Conservation (phyloP, 2,888 invertebrate species). For the Drosophila monieri region DNA sequence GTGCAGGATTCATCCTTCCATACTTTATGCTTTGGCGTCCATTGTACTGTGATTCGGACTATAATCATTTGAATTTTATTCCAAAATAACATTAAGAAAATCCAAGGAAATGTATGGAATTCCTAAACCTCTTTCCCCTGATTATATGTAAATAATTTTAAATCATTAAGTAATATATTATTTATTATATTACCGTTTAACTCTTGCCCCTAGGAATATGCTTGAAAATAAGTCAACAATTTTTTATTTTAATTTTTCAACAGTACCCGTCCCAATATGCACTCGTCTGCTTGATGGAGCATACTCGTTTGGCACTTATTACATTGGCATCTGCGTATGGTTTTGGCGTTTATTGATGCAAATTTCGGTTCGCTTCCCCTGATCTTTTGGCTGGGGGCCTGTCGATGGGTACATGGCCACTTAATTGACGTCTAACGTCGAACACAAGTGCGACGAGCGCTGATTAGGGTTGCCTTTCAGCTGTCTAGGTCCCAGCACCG, state of each 20-base stretch:
- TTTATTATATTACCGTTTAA: too few species aligned
- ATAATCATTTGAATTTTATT: too few species aligned
- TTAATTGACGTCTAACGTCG: conserved; percentile 76
- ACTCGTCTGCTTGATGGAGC: conserved; percentile 65
- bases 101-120: too few species aligned
- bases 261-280: neutral
- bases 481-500: conserved; percentile 14
- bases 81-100: too few species aligned
- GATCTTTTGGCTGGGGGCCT: conserved; percentile 31
- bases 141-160: too few species aligned
- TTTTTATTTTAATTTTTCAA: neutral
- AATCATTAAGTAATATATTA: too few species aligned
- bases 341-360: conserved; percentile 79
- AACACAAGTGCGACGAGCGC: conserved; percentile 69
- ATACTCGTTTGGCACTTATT: conserved; percentile 75
- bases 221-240: too few species aligned
- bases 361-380: conserved; percentile 56
- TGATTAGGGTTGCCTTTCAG: conserved; percentile 69
- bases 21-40: neutral
- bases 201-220: too few species aligned
- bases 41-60: neutral
- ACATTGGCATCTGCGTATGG: conserved; percentile 77
- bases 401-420: conserved; percentile 43
- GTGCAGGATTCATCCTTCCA: conserved; percentile 7
- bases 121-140: too few species aligned